Conservation (phyloP, 2,888 invertebrate species). For the Mythimna loreyi region DNA sequence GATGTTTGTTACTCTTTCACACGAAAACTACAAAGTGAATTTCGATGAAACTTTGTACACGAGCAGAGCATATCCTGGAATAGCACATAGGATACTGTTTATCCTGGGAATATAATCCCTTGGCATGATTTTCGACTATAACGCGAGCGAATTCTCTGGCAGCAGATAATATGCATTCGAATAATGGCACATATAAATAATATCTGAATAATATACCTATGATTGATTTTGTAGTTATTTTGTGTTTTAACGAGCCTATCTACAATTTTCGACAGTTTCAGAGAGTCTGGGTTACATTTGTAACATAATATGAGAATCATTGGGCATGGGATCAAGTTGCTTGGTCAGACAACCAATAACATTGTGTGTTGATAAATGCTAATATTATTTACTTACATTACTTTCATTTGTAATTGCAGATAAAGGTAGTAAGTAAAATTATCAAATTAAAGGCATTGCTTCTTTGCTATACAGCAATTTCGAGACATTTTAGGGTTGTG, state of each 20-base stretch:
- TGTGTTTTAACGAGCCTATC: slow-evolving; percentile 6
- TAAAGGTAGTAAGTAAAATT: no score
- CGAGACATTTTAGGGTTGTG: no score
- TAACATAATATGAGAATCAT: slow-evolving; percentile 22
- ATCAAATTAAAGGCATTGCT: no score
- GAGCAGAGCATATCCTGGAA: neutral
- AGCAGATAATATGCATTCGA: neutral
- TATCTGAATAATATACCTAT: slow-evolving; percentile 9
- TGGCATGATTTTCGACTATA: neutral
- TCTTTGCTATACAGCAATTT: no score
- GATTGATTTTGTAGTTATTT: neutral
- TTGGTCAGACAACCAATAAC: slow-evolving; percentile 14
- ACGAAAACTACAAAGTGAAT: neutral
- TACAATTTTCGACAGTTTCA: neutral
- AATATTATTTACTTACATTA: neutral
- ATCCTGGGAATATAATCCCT: no score
- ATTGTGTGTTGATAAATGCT: slow-evolving; percentile 1
- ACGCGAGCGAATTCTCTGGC: neutral
- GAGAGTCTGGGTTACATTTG: slow-evolving; percentile 14
- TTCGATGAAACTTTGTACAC: neutral
- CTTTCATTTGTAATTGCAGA: neutral
- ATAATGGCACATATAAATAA: neutral
- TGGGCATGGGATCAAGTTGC: slow-evolving; percentile 28
- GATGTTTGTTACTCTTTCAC: neutral
- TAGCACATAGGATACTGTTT: neutral